Evolutionary conservation across 2,888 invertebrate genomes (phyloP), one percentile per base, ranked within the genome.

Genomic region (Heliconius ismenius): DNA sequence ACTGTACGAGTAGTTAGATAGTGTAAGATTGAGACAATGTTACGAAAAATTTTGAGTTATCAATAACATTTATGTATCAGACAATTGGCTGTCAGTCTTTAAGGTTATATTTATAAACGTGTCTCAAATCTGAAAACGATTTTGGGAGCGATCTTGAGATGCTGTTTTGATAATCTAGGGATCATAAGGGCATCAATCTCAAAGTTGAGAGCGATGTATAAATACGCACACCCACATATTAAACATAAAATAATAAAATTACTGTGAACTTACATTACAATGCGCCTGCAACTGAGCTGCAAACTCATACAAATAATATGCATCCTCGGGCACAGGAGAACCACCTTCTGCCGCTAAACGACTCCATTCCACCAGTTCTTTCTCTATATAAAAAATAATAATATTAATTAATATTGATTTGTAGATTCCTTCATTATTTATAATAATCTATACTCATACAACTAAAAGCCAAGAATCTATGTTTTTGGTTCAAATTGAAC

Each of bases 231-330:
- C 43, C 13, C 2, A 18, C 18, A 43, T 43, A 6, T 43, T 43
- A 7, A 21, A 18, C 18, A 49, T 49, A 3, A 49, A 49, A 49
- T 18, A 49, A 49, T 49, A 49, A 49, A 49, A 49, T 9, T 2
- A 49, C 15, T 15, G 49, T 49, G 21, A 18, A 89, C 94, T 92
- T 88, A 97, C 97, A 87, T 96, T 95, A 91, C 97, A 97, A 82
- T 96, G 95, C 76, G 95, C 94, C 88, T 97, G 97, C 80, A 97
- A 89, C 83, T 97, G 96, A 39, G 95, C 93, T n/a, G 96, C 96
- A 84, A 96, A 96, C 82, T 96, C 95, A 84, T 96, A 95, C 79
- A 97, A 94, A 83, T 95, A 95, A 84, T 96, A 95, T 68, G 96
- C 95, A 65, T 94, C 90, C 0, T 95, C 89, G 0, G 89, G 88